Base-by-base conservation (phyloP, 1,140 invertebrate genomes). In the Drosophila paulistorum region DNA sequence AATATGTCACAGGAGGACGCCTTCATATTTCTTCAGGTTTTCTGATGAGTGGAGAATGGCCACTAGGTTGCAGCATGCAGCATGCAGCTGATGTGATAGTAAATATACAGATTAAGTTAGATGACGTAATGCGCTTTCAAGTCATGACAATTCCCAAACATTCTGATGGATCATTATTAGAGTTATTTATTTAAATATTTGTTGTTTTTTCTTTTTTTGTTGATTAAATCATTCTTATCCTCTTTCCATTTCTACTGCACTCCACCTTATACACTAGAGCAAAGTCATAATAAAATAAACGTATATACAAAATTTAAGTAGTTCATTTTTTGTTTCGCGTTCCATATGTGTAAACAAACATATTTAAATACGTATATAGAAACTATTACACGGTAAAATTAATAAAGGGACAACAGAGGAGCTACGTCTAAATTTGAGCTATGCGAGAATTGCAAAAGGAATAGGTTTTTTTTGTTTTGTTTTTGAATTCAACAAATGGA, bases 371-470 rank as follows among this genome's bases (percentile, higher is more conserved):
- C 17, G 30, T 30, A 48, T 51, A 23, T 51, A 51, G 45, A 51
- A 6, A 20, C 20, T 20, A 51, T 23, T 51, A 51, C 45, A 51
- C 17, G 4, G 11, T 51, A 23, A 51, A 51, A 51, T 11, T 20
- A 23, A 51, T 23, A 51, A 23, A 51, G n/a, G 17, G 45, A 51
- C 45, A 51, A 51, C 45, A 51, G 9, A 51, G 5, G 45, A 51
- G 45, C 10, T 77, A 77, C 60, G 64, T 42, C 66, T 77, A 77
- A 45, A 33, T 77, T 76, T 77, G 74, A 77, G 74, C 74, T 74
- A 77, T 61, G 60, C 66, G 74, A 77, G 59, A 42, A 23, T 2
- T 45, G 71, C 60, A 72, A 55, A 17, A 60, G 66, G 60, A 70
- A 26, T n/a, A 33, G 1, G 6, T 63, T 33, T 13, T 14, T 3